Conservation (phyloP, 2,888 invertebrate genomes). For the Troilus luridus region DNA sequence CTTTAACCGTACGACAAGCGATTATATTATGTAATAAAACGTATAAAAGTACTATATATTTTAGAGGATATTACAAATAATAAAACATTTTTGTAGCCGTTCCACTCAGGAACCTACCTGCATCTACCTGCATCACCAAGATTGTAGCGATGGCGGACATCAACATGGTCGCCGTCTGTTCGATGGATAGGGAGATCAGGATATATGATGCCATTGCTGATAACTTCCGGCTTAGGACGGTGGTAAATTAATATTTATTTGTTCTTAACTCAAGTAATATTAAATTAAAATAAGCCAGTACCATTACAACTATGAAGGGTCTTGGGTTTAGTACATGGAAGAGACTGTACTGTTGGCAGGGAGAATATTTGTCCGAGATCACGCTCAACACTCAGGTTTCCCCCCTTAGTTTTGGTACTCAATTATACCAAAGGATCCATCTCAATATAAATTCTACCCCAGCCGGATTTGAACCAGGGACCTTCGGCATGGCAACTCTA, state of each 20-base stretch:
- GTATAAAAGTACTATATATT: neutral
- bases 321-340: no score
- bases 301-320: no score
- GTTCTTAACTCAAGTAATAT: no score
- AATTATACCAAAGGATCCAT: no score
- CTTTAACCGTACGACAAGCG: constrained; percentile 57
- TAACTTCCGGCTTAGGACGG: neutral
- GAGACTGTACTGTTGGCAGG: no score
- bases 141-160: constrained; percentile 76
- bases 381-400: no score
- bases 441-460: no score
- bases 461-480: no score
- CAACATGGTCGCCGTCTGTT: constrained; percentile 82
- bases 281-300: no score
- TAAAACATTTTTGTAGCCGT: neutral
- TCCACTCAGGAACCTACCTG: neutral
- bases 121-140: neutral
- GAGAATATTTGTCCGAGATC: no score
- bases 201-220: constrained; percentile 81
- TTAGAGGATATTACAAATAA: neutral
- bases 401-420: no score
- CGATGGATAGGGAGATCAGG: constrained; percentile 82
- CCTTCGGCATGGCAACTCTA: no score
- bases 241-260: neutral
- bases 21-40: neutral